Percentiles rank a stretch among this genome's conserved stretches.
Conservation (phyloP, 2,888 invertebrate species). For the Epinotia nisella region DNA sequence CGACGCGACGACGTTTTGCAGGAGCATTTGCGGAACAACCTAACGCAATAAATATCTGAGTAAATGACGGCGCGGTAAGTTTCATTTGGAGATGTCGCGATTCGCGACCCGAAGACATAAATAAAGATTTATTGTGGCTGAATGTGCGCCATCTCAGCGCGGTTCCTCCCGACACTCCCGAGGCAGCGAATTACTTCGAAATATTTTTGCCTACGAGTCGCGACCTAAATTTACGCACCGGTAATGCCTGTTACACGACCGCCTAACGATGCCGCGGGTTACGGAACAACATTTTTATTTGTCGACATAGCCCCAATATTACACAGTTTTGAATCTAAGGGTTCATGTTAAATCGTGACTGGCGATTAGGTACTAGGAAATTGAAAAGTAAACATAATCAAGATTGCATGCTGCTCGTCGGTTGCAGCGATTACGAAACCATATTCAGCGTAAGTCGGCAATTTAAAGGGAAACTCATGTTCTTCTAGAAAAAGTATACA, state of each 20-base stretch:
- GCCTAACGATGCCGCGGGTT: slow-evolving; percentile 40
- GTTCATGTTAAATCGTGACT: slow-evolving; percentile 69
- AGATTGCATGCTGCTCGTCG: slow-evolving; percentile 57
- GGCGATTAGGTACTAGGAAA: slow-evolving; percentile 64
- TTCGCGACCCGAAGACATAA: slow-evolving; percentile 55
- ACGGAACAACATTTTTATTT: slow-evolving; percentile 43
- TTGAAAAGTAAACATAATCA: slow-evolving; percentile 65
- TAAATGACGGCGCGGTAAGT: slow-evolving; percentile 62
- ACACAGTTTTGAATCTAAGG: slow-evolving; percentile 60
- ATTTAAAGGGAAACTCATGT: slow-evolving; percentile 67
- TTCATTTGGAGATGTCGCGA: slow-evolving; percentile 59
- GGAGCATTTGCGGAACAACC: slow-evolving; percentile 62
- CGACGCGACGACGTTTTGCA: slow-evolving; percentile 61
- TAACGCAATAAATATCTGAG: slow-evolving; percentile 71
- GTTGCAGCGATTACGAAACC: slow-evolving; percentile 51
- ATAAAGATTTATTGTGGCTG: slow-evolving; percentile 64
- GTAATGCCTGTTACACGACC: slow-evolving; percentile 40
- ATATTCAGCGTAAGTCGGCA: slow-evolving; percentile 59
- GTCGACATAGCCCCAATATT: slow-evolving; percentile 47
- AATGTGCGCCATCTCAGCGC: slow-evolving; percentile 37
- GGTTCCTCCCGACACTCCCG: slow-evolving; percentile 26
- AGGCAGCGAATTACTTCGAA: slow-evolving; percentile 44
- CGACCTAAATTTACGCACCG: slow-evolving; percentile 41
- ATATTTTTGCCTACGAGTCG: slow-evolving; percentile 44
- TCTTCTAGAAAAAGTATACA: slow-evolving; percentile 69